These are phyloP conservation scores for Pissodes strobi DNA, from an alignment of 1,140 invertebrate species.

Conservation along the genomic window DNA sequence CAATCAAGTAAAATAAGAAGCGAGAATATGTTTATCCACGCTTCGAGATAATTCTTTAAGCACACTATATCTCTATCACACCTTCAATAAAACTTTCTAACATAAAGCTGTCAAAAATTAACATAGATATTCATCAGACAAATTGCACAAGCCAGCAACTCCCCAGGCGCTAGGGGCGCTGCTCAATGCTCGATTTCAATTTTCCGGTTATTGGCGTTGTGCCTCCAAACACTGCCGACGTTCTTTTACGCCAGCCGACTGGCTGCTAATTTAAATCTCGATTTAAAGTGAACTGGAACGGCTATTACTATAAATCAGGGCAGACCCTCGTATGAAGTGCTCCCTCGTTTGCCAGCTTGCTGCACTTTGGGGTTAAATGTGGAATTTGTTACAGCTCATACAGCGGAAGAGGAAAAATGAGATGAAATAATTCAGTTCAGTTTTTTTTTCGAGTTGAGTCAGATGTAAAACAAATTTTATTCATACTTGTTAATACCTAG, in stretches of 20 bases:
- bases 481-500: no score
- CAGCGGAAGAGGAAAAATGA: no score
- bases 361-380: conserved; percentile 26
- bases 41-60: no score
- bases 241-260: conserved; percentile 37
- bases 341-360: conserved; percentile 12
- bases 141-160: conserved; percentile 11
- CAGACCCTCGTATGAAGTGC: conserved; percentile 40
- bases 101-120: conserved; percentile 12
- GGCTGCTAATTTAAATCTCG: conserved; percentile 52
- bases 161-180: conserved; percentile 8
- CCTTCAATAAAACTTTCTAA: neutral
- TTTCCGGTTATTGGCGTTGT: conserved; percentile 51
- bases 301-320: conserved; percentile 53
- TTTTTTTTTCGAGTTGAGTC: no score
- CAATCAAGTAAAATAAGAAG: no score
- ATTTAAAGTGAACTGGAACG: conserved; percentile 51
- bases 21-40: no score
- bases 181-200: conserved; percentile 46
- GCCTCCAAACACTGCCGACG: conserved; percentile 30
- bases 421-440: no score
- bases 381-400: conserved; percentile 27
- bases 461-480: no score
- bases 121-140: conserved; percentile 23
- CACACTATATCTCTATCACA: neutral